Percentiles rank a stretch among this genome's conserved stretches.
These are phyloP conservation scores for Betta splendens DNA, from an alignment of 2,797 vertebrate species.

Conservation along the genomic window DNA sequence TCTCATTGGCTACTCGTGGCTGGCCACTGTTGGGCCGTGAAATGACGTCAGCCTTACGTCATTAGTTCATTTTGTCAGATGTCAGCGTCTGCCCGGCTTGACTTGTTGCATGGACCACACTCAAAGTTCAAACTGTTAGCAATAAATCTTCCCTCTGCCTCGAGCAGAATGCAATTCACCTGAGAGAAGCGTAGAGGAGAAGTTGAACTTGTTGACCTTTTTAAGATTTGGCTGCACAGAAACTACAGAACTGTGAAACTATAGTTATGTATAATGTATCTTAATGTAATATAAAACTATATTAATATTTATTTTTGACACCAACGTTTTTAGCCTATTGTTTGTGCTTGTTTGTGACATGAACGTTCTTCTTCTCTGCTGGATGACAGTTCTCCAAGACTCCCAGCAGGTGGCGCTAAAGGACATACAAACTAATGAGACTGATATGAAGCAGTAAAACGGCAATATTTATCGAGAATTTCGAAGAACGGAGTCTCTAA, in stretches of 20 bases:
- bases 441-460: accelerated
- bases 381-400: neutral
- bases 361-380: neutral
- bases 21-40: too few relatives aligned
- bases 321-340: too few relatives aligned
- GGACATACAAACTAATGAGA: neutral
- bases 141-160: conserved; percentile 13
- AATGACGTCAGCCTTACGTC: too few relatives aligned
- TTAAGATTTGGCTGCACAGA: neutral
- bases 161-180: conserved; percentile 25
- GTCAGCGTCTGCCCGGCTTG: too few relatives aligned
- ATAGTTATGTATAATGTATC: too few relatives aligned
- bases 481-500: accelerated
- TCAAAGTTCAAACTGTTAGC: conserved; percentile 39
- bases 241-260: too few relatives aligned
- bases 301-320: too few relatives aligned
- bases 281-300: too few relatives aligned
- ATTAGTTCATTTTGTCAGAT: too few relatives aligned
- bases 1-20: too few relatives aligned
- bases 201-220: neutral
- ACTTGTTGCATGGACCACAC: too few relatives aligned
- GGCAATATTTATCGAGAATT: accelerated
- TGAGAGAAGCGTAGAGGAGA: conserved; percentile 14
- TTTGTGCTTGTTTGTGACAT: neutral
- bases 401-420: conserved; percentile 31